Conservation (phyloP, 1,140 invertebrate species). For the Papilio polytes region DNA sequence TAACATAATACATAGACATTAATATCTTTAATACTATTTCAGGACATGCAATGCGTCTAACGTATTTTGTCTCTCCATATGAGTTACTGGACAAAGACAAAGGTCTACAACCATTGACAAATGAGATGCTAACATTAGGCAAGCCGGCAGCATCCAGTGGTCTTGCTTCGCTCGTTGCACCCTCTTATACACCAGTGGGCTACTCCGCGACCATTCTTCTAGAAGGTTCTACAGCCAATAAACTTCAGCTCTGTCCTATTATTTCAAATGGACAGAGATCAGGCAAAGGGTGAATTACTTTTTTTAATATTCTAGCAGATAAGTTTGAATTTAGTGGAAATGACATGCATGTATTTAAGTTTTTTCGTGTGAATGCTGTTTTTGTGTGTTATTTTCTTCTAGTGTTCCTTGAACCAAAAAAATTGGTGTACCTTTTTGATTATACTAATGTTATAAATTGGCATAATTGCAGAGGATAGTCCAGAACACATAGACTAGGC, state of each 20-base stretch:
- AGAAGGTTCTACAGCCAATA: slow-evolving; percentile 94
- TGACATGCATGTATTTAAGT: too few relatives aligned
- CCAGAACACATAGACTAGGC: too few relatives aligned
- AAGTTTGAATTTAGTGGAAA: too few relatives aligned
- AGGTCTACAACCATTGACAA: slow-evolving; percentile 89
- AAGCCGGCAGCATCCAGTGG: slow-evolving; percentile 63
- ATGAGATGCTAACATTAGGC: slow-evolving; percentile 87
- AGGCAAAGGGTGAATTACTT: slow-evolving; percentile 88
- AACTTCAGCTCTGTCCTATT: slow-evolving; percentile 92
- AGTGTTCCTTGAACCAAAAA: too few relatives aligned
- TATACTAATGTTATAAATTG: too few relatives aligned
- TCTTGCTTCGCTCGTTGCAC: slow-evolving; percentile 60
- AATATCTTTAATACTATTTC: slow-evolving; percentile 51
- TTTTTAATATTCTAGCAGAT: too few relatives aligned
- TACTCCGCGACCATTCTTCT: slow-evolving; percentile 95
- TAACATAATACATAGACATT: not conserved
- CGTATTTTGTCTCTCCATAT: slow-evolving; percentile 98
- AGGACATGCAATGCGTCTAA: slow-evolving; percentile 96
- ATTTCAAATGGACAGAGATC: slow-evolving; percentile 90
- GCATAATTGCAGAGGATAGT: too few relatives aligned
- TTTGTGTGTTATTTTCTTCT: too few relatives aligned
- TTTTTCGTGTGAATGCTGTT: too few relatives aligned
- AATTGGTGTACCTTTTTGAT: too few relatives aligned
- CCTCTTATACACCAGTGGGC: slow-evolving; percentile 85
- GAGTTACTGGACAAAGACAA: slow-evolving; percentile 93